Evolutionary conservation across 2,113 vertebrate genomes (phyloP), one percentile per base, ranked within the genome.

Genomic region (Lichenostomus cassidix): DNA sequence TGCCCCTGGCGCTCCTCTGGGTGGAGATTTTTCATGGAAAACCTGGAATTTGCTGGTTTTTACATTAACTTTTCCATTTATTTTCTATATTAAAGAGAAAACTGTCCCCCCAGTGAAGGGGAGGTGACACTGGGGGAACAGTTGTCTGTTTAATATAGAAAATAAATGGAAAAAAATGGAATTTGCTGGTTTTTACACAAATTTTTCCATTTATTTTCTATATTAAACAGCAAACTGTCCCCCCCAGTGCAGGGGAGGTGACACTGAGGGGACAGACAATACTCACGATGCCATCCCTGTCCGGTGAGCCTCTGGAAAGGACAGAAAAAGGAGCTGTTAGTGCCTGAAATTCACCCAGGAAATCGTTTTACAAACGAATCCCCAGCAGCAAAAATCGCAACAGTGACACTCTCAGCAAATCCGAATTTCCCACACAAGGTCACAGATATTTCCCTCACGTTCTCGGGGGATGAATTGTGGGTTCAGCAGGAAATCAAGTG

Each of bases 281-380:
- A 98, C 99, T 99, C 98, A 99, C 99, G 83, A 98, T 98, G 97
- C 98, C 98, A 47, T 99, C 99, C 98, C 98, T 98, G 98, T 99
- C 99, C 35, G 99, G 99, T 22, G 99, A 99, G 78, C 99, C 98
- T 84, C 99, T 99, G 98, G 75, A 97, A 95, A 37, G 89, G 88
- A 96, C 75, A 97, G 39, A 88, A 82, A 93, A 46, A 79, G 21
- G 42, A 92, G 55, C 3, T 0, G 33, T 96, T 81, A 96, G 64
- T 23, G 41, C 67, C 84, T 37, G 22, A 9, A 33, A 31, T 2
- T 1, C 50, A 3, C 27, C 6, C 5, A 0, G 39, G 13, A 55
- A 75, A 69, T 0, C 0, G 2, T 2, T 25, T 58, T 44, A 29
- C 23, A 2, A 19, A 55, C 0, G 0, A 60, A 25, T 4, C 53